Evolutionary conservation across 2,797 vertebrate species (phyloP), one percentile per base, ranked within the genome.

Genomic region (Cynopterus sphinx): DNA sequence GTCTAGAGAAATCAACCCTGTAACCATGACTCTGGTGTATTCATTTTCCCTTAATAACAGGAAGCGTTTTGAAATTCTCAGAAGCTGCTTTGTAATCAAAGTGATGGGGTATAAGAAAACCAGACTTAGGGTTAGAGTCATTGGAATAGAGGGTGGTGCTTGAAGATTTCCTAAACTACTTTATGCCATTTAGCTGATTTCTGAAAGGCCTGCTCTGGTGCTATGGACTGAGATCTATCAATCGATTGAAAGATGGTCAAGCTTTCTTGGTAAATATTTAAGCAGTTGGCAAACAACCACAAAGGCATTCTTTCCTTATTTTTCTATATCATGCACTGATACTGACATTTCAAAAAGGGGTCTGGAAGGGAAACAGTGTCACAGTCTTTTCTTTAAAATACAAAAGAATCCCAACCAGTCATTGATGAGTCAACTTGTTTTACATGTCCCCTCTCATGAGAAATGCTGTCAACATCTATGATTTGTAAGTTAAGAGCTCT

Each of bases 401-500:
- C 31, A 59, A 63, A 57, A 28, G 8, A 36, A n/a, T 36, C 67
- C 68, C 81, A 90, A 63, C 33, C 36, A 83, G 15, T 85, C 51
- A 51, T 78, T 88, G 68, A 61, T 65, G 46, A 53, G 28, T 88
- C 61, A 55, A 4, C 74, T 95, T 91, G 78, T 95, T 93, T 92
- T 84, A 68, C 26, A 17, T 41, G 33, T 84, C 11, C 59, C n/a
- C 36, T 43, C 0, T 85, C 70, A 51, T 49, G 51, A 93, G 75
- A 95, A 93, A 75, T 61, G 71, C 83, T 55, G 55, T 91, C 57
- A 94, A 17, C 46, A 77, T 41, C 12, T 94, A 21, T 96, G 89
- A 82, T 96, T 97, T 97, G 85, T 97, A 96, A 39, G n/a, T 61
- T 57, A 79, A 97, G 77, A 97, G 96, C 78, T 97, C 13, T 2